These are phyloP conservation scores for Microctonus hyperodae DNA, from an alignment of 2,888 invertebrate species.

Conservation along the genomic window DNA sequence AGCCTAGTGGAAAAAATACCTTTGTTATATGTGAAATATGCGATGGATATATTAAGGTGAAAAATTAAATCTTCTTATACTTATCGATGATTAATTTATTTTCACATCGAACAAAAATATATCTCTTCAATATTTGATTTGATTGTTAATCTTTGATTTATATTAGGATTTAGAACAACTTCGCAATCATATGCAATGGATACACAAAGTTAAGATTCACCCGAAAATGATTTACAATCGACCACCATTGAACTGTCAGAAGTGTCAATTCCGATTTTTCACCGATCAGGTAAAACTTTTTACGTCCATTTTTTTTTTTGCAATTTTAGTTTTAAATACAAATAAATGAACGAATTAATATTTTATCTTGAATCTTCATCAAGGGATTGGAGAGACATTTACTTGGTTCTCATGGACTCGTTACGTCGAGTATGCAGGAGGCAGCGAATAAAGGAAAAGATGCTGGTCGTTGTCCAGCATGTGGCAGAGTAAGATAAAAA, in stretches of 20 bases:
- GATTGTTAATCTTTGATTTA: neutral
- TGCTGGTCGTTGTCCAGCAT: constrained; percentile 92
- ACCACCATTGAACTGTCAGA: constrained; percentile 94
- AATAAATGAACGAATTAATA: neutral
- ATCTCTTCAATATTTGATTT: neutral
- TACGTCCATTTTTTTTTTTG: constrained; percentile 9
- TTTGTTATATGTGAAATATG: constrained; percentile 97
- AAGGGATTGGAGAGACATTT: constrained; percentile 95
- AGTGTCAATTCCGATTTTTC: constrained; percentile 96
- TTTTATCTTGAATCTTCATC: neutral
- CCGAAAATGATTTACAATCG: constrained; percentile 95
- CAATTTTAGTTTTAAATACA: too few relatives aligned
- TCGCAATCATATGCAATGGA: constrained; percentile 97
- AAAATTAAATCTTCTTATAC: constrained; percentile 18
- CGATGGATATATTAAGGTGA: constrained; percentile 89
- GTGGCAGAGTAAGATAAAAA: constrained; percentile 79
- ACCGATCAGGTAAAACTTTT: constrained; percentile 73
- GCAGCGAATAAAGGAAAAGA: constrained; percentile 95
- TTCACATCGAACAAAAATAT: too few relatives aligned
- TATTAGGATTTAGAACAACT: constrained; percentile 86
- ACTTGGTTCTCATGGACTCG: constrained; percentile 91
- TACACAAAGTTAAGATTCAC: constrained; percentile 96
- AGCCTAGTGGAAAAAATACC: constrained; percentile 73
- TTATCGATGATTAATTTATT: constrained; percentile 1
- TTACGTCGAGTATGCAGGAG: constrained; percentile 95